A percentile compares a stretch with the other conserved stretches of the same genome.
These are phyloP conservation scores for Rissa tridactyla DNA, from an alignment of 2,113 vertebrate genomes.

Conservation along the genomic window DNA sequence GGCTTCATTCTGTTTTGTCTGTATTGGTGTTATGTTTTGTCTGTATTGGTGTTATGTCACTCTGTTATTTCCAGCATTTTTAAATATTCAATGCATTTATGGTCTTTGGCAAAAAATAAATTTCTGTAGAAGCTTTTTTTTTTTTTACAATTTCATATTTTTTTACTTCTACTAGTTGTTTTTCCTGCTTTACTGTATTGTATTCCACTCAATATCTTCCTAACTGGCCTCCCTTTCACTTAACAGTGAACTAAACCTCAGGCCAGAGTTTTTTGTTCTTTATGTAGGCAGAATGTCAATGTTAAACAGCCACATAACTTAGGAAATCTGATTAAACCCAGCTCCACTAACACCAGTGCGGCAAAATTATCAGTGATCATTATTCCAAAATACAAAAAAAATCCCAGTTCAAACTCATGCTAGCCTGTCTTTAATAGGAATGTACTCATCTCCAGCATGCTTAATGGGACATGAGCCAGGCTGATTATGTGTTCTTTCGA, in stretches of 20 bases:
- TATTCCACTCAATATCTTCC: neutral
- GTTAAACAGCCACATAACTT: neutral
- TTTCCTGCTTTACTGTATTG: neutral
- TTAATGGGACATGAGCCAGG: neutral
- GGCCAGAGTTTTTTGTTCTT: neutral
- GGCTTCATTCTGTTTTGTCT: neutral
- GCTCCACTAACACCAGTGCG: neutral
- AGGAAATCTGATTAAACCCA: neutral
- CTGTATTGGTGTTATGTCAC: neutral
- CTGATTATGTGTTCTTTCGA: neutral
- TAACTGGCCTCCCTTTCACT: neutral
- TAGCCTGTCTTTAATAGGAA: neutral
- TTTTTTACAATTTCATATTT: neutral
- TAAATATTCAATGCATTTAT: neutral
- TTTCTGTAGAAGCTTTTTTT: neutral
- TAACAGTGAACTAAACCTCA: neutral
- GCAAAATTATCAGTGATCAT: neutral
- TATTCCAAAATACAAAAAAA: neutral
- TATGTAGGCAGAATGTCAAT: neutral
- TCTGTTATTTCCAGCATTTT: neutral
- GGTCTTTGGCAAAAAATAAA: neutral
- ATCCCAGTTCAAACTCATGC: neutral
- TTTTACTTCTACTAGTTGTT: neutral
- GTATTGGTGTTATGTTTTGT: neutral
- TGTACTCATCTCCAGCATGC: neutral